Evolutionary conservation across 2,888 invertebrate species (phyloP).

Genomic region (Vanessa cardui): DNA sequence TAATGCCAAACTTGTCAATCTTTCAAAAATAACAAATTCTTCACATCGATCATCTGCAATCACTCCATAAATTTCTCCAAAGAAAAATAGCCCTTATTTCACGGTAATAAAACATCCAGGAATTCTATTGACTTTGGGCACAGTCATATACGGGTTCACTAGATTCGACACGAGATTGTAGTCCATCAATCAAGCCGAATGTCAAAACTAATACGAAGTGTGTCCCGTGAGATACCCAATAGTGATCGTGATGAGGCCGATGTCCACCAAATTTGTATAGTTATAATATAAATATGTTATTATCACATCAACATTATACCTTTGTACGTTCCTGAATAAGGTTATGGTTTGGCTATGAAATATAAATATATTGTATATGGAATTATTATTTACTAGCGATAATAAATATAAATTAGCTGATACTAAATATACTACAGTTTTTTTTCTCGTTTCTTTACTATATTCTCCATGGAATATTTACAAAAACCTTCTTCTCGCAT

Average conservation of each 20-base stretch:
- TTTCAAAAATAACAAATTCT: slow-evolving; percentile 8
- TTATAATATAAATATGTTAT: neutral
- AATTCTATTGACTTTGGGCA: slow-evolving; percentile 31
- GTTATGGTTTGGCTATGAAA: too few species aligned
- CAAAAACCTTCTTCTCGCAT: too few species aligned
- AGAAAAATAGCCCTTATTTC: slow-evolving; percentile 45
- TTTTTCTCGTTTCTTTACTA: too few species aligned
- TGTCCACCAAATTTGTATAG: slow-evolving; percentile 8
- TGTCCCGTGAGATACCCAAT: slow-evolving; percentile 76
- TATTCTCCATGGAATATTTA: too few species aligned
- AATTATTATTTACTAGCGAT: too few species aligned
- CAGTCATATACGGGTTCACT: slow-evolving; percentile 72
- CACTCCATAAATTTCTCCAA: neutral
- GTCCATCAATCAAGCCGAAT: slow-evolving; percentile 80
- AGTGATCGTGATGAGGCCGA: slow-evolving; percentile 56
- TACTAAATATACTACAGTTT: too few species aligned
- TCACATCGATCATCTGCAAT: slow-evolving; percentile 1
- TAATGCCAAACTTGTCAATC: slow-evolving; percentile 2
- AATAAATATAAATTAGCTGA: too few species aligned
- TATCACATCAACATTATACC: too few species aligned
- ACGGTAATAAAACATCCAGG: slow-evolving; percentile 40
- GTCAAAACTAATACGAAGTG: slow-evolving; percentile 81
- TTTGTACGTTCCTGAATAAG: too few species aligned
- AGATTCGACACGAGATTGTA: slow-evolving; percentile 63
- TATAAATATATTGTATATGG: neutral